Conservation (phyloP, 2,888 invertebrate species). For the Mamestra brassicae region DNA sequence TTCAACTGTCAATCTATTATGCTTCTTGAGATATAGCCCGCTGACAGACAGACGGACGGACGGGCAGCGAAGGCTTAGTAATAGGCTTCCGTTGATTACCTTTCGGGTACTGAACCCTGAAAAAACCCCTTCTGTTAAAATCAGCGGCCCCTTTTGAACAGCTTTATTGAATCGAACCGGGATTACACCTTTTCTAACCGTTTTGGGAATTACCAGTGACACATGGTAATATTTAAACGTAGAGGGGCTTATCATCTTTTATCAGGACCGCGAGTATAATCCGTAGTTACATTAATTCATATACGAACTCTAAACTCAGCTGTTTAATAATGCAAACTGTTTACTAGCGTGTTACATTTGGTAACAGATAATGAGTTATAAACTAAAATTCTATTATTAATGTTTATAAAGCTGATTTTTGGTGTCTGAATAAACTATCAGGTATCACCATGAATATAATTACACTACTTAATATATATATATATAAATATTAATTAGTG, state of each 20-base stretch:
- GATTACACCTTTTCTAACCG: slow-evolving; percentile 36
- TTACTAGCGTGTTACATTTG: slow-evolving; percentile 18
- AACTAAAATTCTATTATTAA: slow-evolving; percentile 6
- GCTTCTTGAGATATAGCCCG: too few species aligned
- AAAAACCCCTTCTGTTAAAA: slow-evolving; percentile 2
- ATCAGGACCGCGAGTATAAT: slow-evolving; percentile 25
- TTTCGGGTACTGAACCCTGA: too few species aligned
- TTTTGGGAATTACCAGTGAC: slow-evolving; percentile 45
- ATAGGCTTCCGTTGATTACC: too few species aligned
- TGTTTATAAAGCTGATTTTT: neutral
- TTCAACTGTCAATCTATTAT: too few species aligned
- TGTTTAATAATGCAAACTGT: slow-evolving; percentile 45
- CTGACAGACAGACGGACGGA: too few species aligned
- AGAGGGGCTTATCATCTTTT: slow-evolving; percentile 35
- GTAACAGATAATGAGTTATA: slow-evolving; percentile 15
- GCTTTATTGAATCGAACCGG: slow-evolving; percentile 23
- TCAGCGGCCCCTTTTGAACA: slow-evolving; percentile 25
- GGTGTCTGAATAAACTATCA: neutral
- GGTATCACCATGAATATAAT: too few species aligned
- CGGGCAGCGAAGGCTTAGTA: too few species aligned
- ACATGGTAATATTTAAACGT: slow-evolving; percentile 48
- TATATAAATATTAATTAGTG: neutral
- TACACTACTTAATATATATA: neutral
- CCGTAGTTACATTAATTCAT: slow-evolving; percentile 20
- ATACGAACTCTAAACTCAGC: slow-evolving; percentile 19